A percentile compares a stretch with the other conserved stretches of the same genome.
Evolutionary conservation across 2,888 invertebrate genomes (phyloP).

Genomic region (Morpho helenor): DNA sequence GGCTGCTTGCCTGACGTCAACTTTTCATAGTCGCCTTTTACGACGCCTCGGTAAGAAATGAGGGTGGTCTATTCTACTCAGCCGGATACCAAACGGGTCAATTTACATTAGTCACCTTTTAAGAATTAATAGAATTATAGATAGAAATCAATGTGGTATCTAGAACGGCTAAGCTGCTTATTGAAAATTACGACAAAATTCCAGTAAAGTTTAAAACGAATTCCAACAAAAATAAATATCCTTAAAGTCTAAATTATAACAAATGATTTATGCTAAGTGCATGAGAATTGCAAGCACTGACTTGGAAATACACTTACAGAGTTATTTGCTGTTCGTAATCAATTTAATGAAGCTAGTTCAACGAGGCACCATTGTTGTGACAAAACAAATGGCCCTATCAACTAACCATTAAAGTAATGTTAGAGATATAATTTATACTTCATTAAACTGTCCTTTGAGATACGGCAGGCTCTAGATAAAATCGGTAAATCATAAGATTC

Average conservation of each 20-base stretch:
- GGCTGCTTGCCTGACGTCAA: too few relatives aligned
- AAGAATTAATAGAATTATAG: too few relatives aligned
- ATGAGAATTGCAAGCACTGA: conserved; percentile 25
- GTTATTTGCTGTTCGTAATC: conserved; percentile 29
- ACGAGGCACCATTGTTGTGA: conserved; percentile 32
- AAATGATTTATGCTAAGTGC: conserved; percentile 7
- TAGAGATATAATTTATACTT: conserved; percentile 30
- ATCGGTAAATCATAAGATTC: conserved; percentile 26
- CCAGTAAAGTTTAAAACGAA: conserved; percentile 2
- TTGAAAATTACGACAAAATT: conserved; percentile 4
- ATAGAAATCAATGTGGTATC: not conserved
- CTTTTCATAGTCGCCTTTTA: too few relatives aligned
- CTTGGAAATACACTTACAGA: conserved; percentile 29
- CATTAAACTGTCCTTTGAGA: conserved; percentile 31
- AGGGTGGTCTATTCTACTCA: too few relatives aligned
- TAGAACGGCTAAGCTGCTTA: conserved; percentile 7
- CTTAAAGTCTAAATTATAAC: conserved; percentile 11
- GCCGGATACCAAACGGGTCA: too few relatives aligned
- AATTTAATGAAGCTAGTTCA: conserved; percentile 33
- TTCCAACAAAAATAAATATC: conserved; percentile 4
- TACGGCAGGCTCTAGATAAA: conserved; percentile 22
- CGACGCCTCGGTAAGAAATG: too few relatives aligned
- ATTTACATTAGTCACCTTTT: too few relatives aligned
- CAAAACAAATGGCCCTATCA: conserved; percentile 33
- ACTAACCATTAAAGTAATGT: conserved; percentile 28